Conservation (phyloP, 2,888 invertebrate species). For the Melipona bicolor region DNA sequence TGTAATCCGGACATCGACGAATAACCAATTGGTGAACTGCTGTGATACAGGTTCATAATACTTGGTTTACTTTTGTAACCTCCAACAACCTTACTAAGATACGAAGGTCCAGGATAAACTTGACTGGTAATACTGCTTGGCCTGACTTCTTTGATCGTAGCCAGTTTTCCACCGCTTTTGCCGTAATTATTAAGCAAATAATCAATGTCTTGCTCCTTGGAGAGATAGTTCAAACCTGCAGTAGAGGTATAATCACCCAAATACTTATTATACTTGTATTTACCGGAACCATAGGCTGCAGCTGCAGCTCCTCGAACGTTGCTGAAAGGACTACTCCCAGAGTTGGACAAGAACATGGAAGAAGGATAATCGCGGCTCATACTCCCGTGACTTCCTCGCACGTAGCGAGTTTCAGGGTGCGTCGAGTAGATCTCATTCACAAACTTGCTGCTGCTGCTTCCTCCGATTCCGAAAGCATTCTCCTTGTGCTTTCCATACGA, state of each 20-base stretch:
- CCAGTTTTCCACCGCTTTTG: slow-evolving; percentile 72
- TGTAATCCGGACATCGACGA: slow-evolving; percentile 64
- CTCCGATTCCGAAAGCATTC: slow-evolving; percentile 18
- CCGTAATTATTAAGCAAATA: slow-evolving; percentile 66
- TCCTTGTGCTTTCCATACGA: slow-evolving; percentile 64
- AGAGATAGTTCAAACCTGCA: slow-evolving; percentile 58
- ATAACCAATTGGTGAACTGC: slow-evolving; percentile 59
- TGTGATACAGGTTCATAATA: slow-evolving; percentile 47
- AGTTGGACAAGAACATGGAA: slow-evolving; percentile 29
- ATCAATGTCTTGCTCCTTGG: slow-evolving; percentile 66
- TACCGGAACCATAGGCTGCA: slow-evolving; percentile 55
- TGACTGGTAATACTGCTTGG: slow-evolving; percentile 59
- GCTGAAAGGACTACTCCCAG: slow-evolving; percentile 47
- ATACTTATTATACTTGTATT: slow-evolving; percentile 62
- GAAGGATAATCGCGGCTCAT: slow-evolving; percentile 44
- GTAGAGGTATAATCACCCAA: slow-evolving; percentile 52
- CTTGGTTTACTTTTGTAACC: slow-evolving; percentile 72
- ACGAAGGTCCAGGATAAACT: slow-evolving; percentile 53
- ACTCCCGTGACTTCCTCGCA: slow-evolving; percentile 55
- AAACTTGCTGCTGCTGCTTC: slow-evolving; percentile 41
- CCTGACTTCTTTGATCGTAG: slow-evolving; percentile 72
- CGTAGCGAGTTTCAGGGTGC: slow-evolving; percentile 55
- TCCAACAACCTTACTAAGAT: slow-evolving; percentile 63
- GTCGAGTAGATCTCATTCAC: slow-evolving; percentile 40
- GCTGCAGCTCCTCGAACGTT: slow-evolving; percentile 45